These are phyloP conservation scores for Montipora capricornis DNA, from an alignment of 64 coral and sea anemone species.

Conservation along the genomic window DNA sequence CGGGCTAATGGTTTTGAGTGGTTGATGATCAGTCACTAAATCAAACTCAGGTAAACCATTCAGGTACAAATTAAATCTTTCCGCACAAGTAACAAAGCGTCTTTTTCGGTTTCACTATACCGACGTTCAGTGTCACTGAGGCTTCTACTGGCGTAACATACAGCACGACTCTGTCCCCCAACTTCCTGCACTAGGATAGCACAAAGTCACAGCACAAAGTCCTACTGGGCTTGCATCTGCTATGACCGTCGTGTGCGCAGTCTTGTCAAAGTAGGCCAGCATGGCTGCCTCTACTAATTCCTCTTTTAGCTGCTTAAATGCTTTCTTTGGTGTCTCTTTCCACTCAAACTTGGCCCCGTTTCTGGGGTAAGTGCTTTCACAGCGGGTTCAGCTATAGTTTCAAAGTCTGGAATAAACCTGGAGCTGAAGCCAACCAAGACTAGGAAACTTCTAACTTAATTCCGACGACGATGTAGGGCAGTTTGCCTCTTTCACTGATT, in stretches of 20 bases:
- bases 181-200: not conserved
- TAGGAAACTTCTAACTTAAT: slow-evolving; percentile 4
- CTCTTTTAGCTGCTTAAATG: not conserved
- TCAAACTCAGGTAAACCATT: slow-evolving; percentile 19
- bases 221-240: slow-evolving; percentile 27
- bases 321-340: not conserved
- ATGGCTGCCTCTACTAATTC: not conserved
- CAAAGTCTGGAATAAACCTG: not conserved
- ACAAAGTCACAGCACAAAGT: not conserved
- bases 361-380: not conserved
- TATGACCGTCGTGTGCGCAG: not conserved
- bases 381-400: not conserved
- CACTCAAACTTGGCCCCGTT: not conserved
- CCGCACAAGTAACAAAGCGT: not conserved
- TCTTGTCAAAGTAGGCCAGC: slow-evolving; percentile 30
- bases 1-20: not conserved
- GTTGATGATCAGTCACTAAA: slow-evolving; percentile 5
- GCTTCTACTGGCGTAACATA: slow-evolving; percentile 13
- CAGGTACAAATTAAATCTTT: not conserved
- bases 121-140: not conserved
- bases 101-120: slow-evolving; percentile 17
- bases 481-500: not conserved
- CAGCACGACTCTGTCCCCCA: not conserved
- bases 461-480: not conserved
- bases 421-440: slow-evolving; percentile 3